Evolutionary conservation across 2,113 vertebrate species (phyloP).

Genomic region (Upupa epops): DNA sequence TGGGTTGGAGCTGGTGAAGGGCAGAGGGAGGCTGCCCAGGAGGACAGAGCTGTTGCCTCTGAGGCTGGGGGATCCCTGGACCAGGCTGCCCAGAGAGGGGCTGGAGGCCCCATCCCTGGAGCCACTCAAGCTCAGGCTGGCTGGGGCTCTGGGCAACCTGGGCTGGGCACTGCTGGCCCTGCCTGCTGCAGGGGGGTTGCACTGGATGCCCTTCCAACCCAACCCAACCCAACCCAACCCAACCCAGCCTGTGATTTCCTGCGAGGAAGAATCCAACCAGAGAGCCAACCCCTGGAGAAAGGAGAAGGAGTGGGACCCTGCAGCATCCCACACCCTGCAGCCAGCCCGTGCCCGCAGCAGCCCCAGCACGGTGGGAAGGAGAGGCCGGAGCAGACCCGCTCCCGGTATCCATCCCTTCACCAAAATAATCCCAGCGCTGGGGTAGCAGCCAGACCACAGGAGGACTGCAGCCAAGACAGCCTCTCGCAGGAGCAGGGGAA

Average conservation of each 20-base stretch:
- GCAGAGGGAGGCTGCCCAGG: too few species aligned
- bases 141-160: too few species aligned
- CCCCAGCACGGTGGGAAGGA: background rate
- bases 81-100: too few species aligned
- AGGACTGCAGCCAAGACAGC: constrained; percentile 26
- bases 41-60: too few species aligned
- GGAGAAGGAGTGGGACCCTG: background rate
- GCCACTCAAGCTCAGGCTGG: too few species aligned
- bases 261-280: background rate
- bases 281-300: rapidly evolving
- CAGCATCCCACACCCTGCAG: too few species aligned
- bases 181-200: too few species aligned
- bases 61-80: too few species aligned
- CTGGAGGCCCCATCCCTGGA: too few species aligned
- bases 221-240: background rate
- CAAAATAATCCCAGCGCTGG: background rate
- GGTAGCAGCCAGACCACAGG: background rate
- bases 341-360: background rate
- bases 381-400: background rate
- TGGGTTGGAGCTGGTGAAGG: too few species aligned
- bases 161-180: too few species aligned
- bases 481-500: constrained; percentile 17
- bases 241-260: background rate
- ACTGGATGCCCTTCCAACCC: too few species aligned
- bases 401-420: background rate